Evolutionary conservation across 1,140 invertebrate species (phyloP).

Genomic region (Drosophila sturtevanti): DNA sequence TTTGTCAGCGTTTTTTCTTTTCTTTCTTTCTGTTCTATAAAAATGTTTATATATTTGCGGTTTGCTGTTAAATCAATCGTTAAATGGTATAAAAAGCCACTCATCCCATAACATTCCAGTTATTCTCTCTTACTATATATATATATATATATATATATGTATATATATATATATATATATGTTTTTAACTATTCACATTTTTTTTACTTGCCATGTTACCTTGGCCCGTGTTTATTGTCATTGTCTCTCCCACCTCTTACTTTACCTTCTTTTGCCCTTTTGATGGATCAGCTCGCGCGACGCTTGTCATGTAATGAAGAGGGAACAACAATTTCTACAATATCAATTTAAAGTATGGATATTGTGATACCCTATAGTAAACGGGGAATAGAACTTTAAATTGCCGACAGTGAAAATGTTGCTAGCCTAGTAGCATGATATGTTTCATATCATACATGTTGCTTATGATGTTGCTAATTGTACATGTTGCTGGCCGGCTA

Average conservation of each 20-base stretch:
- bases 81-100: constrained; percentile 73
- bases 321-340: constrained; percentile 29
- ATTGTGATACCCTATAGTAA: not conserved
- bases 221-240: constrained; percentile 63
- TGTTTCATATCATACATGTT: not conserved
- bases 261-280: not conserved
- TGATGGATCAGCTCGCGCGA: constrained; percentile 74
- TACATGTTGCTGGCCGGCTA: not conserved
- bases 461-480: not conserved
- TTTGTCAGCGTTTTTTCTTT: constrained; percentile 42
- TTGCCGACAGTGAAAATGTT: not conserved
- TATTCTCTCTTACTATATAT: constrained; percentile 13
- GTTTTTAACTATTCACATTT: constrained; percentile 25
- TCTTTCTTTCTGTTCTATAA: not conserved
- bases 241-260: constrained; percentile 29
- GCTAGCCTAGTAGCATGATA: no score
- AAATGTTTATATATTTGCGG: constrained; percentile 57
- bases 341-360: not conserved
- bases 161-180: constrained; percentile 1
- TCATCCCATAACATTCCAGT: constrained; percentile 24
- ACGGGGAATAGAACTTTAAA: not conserved
- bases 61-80: constrained; percentile 75
- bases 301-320: constrained; percentile 70
- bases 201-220: constrained; percentile 45
- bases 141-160: constrained; percentile 2